These are phyloP conservation scores for Thaumatotibia leucotreta DNA, from an alignment of 1,140 invertebrate species.

Conservation along the genomic window DNA sequence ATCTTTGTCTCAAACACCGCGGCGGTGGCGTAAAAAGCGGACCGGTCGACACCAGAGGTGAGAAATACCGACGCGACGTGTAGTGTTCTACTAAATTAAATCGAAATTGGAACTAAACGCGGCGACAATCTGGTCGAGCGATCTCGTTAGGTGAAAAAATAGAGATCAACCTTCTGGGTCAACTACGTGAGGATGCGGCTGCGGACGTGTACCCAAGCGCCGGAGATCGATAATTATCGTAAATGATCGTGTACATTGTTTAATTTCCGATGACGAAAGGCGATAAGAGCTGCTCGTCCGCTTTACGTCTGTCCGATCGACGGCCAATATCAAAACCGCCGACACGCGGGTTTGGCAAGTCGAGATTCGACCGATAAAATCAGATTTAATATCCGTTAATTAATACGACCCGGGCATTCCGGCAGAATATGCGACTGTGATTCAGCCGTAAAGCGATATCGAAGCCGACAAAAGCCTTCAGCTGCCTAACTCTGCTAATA, in stretches of 20 bases:
- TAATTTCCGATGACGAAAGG: constrained; percentile 65
- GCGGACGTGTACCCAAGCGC: constrained; percentile 31
- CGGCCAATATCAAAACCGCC: constrained; percentile 57
- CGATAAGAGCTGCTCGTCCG: constrained; percentile 53
- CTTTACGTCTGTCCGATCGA: constrained; percentile 44
- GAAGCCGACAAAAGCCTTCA: constrained; percentile 62
- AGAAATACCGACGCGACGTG: constrained; percentile 49
- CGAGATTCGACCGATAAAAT: constrained; percentile 69
- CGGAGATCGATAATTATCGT: constrained; percentile 48
- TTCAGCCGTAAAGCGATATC: constrained; percentile 61
- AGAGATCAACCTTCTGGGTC: constrained; percentile 25
- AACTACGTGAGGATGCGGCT: constrained; percentile 22
- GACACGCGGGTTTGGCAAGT: constrained; percentile 65
- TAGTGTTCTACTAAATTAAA: constrained; percentile 16
- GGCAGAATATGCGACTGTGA: constrained; percentile 62
- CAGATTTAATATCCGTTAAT: constrained; percentile 74
- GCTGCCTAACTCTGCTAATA: constrained; percentile 68
- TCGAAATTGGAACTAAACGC: constrained; percentile 34
- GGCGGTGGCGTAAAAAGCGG: constrained; percentile 55
- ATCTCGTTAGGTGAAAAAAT: constrained; percentile 29
- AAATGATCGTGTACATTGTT: constrained; percentile 69
- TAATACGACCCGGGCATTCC: constrained; percentile 69
- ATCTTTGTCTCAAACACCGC: constrained; percentile 69
- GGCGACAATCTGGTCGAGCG: constrained; percentile 23
- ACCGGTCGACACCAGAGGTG: constrained; percentile 53